Evolutionary conservation across 2,113 vertebrate genomes (phyloP), one percentile per base, ranked within the genome.

Genomic region (Numida meleagris): DNA sequence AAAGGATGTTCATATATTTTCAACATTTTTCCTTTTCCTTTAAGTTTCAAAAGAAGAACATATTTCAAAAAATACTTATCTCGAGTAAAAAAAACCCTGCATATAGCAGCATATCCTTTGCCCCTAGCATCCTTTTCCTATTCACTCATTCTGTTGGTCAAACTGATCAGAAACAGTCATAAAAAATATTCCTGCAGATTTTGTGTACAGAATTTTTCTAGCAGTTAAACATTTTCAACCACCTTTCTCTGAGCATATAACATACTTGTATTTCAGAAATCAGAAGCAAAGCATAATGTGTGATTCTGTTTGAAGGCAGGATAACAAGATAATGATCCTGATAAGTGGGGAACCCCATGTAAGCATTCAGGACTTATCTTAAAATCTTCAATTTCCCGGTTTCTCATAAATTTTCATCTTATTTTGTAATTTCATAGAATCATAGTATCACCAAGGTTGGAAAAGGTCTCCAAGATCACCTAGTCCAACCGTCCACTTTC

Each of bases 251-350:
- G 72, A 80, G 14, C 16, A 33, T 84, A 84, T 79, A 51, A 72
- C 46, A 63, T 75, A 82, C 38, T 31, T 15, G 1, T 61, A 82
- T 89, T 94, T 89, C 58, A 79, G 48, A 73, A 85, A 16, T 48
- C 45, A 61, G 53, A 82, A 87, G 75, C 12, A 73, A 78, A 87
- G 40, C 25, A 51, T 21, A 59, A 84, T 29, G 25, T 17, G 8
- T 65, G 33, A 86, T 65, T 31, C 15, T 78, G 9, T 70, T 67
- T 65, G 40, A 61, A 80, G 63, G 43, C 42, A 38, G 7, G 15
- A 40, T 65, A 90, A 70, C 29, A 80, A 76, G n/a, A 82, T 29
- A 86, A 85, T 91, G 66, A 66, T 73, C 82, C 27, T 77, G 45
- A 62, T 66, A 88, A 88, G 25, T 38, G 2, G 3, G n/a, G 53